Percentiles rank a stretch among this genome's conserved stretches.
Conservation (phyloP, 2,113 vertebrate species). For the Pelvicachromis taeniatus region DNA sequence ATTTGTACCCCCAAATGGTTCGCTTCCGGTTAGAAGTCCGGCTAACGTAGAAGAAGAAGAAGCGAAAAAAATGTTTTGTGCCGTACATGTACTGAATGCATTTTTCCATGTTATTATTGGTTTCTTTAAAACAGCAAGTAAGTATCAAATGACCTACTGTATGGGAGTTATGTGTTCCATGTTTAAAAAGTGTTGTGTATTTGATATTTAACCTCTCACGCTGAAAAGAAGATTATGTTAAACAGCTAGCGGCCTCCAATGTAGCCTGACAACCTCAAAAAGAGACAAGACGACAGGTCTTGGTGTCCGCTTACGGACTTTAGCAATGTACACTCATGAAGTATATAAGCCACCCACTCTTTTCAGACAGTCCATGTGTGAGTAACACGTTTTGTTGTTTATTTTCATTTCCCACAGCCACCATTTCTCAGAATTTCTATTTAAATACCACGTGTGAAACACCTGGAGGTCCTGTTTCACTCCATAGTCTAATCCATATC, state of each 20-base stretch:
- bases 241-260: rapidly evolving
- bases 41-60: not conserved
- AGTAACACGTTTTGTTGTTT: not conserved
- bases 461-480: not conserved
- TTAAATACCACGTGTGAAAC: not conserved
- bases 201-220: not conserved
- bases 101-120: not conserved
- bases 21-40: not conserved
- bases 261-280: not conserved
- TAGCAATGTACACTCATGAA: not conserved
- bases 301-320: not conserved
- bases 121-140: not conserved
- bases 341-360: not conserved
- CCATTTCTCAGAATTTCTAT: not conserved
- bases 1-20: not conserved
- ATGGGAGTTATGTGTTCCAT: rapidly evolving
- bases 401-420: not conserved
- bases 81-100: rapidly evolving
- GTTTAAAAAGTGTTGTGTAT: not conserved
- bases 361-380: not conserved
- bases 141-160: not conserved
- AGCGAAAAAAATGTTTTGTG: too few species aligned
- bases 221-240: not conserved
- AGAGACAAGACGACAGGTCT: not conserved
- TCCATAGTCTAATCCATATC: not conserved